These are phyloP conservation scores for Hemibates koningsi DNA, from an alignment of 2,113 vertebrate genomes.

Conservation along the genomic window DNA sequence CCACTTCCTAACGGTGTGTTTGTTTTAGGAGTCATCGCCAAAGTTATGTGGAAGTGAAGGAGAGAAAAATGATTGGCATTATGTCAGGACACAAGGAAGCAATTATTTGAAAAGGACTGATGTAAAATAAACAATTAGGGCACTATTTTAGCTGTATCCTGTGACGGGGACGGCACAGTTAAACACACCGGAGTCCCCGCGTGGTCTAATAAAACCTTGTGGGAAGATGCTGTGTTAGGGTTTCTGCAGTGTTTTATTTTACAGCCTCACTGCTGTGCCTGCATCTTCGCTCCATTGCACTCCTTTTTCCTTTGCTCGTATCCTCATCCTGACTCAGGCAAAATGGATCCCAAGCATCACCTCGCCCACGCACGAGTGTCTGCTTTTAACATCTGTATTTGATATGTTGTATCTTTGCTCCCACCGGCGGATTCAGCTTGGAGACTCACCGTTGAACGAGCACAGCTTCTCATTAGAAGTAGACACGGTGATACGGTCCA, in stretches of 20 bases:
- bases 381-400: slow-evolving; percentile 51
- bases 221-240: neutral
- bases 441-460: neutral
- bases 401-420: slow-evolving; percentile 16
- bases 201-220: neutral
- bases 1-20: neutral
- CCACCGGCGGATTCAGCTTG: neutral
- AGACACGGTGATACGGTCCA: neutral
- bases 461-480: neutral
- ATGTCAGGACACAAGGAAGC: neutral
- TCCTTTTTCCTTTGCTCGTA: neutral
- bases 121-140: slow-evolving; percentile 21
- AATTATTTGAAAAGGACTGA: slow-evolving; percentile 26
- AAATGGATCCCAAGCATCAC: neutral
- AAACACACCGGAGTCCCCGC: neutral
- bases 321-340: neutral
- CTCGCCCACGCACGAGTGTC: neutral
- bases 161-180: neutral
- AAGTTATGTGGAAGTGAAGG: neutral
- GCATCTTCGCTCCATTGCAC: neutral
- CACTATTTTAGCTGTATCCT: neutral
- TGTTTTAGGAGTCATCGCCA: neutral
- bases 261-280: neutral
- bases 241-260: neutral
- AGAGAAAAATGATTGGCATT: slow-evolving; percentile 13